phyloP scores from a whole-genome alignment of 2,113 vertebrate species.

The Barnardius zonarius region DNA sequence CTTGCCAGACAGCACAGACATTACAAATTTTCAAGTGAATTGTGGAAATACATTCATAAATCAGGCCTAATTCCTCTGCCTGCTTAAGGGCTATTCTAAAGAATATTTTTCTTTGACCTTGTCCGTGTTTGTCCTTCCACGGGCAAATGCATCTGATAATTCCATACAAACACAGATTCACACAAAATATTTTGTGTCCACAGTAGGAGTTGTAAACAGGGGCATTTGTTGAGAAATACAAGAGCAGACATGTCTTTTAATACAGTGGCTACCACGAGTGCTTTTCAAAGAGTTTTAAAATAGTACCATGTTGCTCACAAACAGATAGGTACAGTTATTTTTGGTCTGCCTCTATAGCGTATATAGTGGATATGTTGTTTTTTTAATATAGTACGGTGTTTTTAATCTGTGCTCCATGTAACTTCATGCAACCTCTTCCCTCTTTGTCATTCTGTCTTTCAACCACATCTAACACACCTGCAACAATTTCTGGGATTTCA shows the following conservation, averaged over 20 bases:
- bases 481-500: background rate
- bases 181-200: background rate
- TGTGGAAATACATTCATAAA: constrained; percentile 83
- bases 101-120: constrained; percentile 77
- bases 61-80: constrained; percentile 76
- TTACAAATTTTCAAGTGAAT: constrained; percentile 87
- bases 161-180: background rate
- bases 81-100: constrained; percentile 68
- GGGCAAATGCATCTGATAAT: background rate
- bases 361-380: background rate
- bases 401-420: background rate
- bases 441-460: background rate
- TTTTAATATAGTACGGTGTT: background rate
- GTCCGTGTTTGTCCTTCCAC: constrained; percentile 71
- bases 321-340: background rate
- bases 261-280: background rate
- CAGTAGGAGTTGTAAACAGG: constrained; percentile 29
- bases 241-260: constrained; percentile 47
- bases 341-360: background rate
- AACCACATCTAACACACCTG: background rate
- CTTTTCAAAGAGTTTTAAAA: constrained; percentile 17
- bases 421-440: background rate
- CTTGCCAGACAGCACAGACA: constrained; percentile 73
- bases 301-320: background rate
- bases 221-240: constrained; percentile 44